Conservation (phyloP, 2,888 invertebrate genomes). For the Tenthredo notha region DNA sequence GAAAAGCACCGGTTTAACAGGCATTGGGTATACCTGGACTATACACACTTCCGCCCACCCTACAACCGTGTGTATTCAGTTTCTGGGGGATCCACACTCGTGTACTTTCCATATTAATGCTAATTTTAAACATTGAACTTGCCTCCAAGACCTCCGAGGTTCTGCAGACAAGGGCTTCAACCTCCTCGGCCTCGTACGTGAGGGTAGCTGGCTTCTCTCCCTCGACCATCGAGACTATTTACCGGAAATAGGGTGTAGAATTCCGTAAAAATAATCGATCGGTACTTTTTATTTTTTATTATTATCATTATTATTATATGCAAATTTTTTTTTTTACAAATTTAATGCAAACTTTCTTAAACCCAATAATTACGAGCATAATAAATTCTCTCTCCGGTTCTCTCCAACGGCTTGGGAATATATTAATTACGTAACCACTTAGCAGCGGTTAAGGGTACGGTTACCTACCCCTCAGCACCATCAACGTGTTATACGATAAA, state of each 20-base stretch:
- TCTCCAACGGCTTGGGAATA: not conserved
- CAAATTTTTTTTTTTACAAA: too few species aligned
- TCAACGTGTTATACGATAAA: constrained; percentile 22
- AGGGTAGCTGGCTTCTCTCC: not conserved
- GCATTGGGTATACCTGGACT: not conserved
- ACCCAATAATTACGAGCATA: not conserved
- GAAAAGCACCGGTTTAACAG: not conserved
- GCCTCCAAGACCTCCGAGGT: constrained; percentile 46
- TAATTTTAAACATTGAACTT: constrained; percentile 72
- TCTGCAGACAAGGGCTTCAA: constrained; percentile 8
- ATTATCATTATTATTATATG: too few species aligned
- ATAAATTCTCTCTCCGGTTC: not conserved
- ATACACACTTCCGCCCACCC: not conserved
- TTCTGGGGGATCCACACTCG: not conserved
- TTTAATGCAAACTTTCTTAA: not conserved
- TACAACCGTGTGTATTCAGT: not conserved
- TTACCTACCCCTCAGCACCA: not conserved
- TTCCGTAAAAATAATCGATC: not conserved
- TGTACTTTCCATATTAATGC: constrained; percentile 70
- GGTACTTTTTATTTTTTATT: too few species aligned
- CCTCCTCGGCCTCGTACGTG: not conserved
- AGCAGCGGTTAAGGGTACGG: constrained; percentile 32
- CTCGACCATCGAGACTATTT: not conserved
- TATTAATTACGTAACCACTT: constrained; percentile 41
- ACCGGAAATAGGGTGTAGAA: not conserved